Percentiles rank a stretch among this genome's conserved stretches.
Evolutionary conservation across 2,797 vertebrate genomes (phyloP).

Genomic region (Cossypha polioptera): DNA sequence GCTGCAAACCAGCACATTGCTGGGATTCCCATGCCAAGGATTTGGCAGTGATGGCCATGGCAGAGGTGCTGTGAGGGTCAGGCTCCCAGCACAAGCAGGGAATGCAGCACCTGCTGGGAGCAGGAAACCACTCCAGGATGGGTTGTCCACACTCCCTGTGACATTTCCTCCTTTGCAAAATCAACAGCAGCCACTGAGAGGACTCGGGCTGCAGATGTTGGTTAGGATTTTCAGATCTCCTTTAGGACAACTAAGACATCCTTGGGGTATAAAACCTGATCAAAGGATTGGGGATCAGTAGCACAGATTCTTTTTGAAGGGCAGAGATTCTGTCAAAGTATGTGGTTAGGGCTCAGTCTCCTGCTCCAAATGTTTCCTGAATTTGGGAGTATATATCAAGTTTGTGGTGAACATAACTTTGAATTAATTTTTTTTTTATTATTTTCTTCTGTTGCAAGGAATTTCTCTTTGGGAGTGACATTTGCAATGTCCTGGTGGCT

Average conservation of each 20-base stretch:
- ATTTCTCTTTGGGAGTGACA: not conserved
- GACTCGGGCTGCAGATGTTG: fast-evolving
- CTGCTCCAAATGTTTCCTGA: not conserved
- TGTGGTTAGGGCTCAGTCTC: not conserved
- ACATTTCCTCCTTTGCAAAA: not conserved
- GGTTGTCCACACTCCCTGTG: not conserved
- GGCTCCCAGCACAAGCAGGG: not conserved
- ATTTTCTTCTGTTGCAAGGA: not conserved
- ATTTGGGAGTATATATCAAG: not conserved
- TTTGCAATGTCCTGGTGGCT: not conserved
- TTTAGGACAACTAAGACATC: not conserved
- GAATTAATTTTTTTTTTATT: not conserved
- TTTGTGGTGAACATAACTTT: not conserved
- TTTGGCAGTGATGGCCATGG: fast-evolving
- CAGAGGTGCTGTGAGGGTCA: not conserved
- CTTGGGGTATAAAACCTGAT: not conserved
- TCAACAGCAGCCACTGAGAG: not conserved
- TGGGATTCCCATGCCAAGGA: not conserved
- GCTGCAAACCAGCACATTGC: not conserved
- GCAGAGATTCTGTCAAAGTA: not conserved
- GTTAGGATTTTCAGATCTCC: not conserved
- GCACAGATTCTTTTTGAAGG: not conserved
- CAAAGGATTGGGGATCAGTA: not conserved
- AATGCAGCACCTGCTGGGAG: not conserved
- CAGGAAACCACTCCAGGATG: fast-evolving